Evolutionary conservation across 2,113 vertebrate genomes (phyloP), one percentile per base, ranked within the genome.

Genomic region (Monarcha castaneiventris): DNA sequence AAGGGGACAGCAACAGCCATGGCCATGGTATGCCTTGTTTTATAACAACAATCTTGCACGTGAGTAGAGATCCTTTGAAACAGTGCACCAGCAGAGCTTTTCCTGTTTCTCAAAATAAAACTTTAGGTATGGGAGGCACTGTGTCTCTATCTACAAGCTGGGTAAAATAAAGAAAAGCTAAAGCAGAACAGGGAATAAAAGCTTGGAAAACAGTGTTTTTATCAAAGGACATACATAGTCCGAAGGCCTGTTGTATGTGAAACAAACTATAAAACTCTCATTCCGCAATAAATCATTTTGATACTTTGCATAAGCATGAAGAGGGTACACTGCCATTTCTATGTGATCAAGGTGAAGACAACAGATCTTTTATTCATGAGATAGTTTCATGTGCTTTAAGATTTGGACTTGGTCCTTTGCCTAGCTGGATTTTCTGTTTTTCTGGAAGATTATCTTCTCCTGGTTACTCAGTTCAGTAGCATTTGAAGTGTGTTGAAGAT

Each of bases 11-110:
- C 30, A 55, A 32, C 11, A 78, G 14, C 9, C 32, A 35, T 29
- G 32, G 23, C 32, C 59, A 21, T 49, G 15, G 4, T 46, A 8
- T 14, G 20, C 44, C 49, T 68, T 55, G 29, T 41, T 93, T 67
- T 63, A 35, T 32, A 76, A 43, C 2, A 76, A 3, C 16, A 67
- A 2, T 25, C 21, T 27, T 69, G 23, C 23, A 51, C 0, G 0
- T 10, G 10, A 64, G 4, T 15, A 17, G 13, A 51, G 5, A 30
- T 55, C 10, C 39, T 77, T 66, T 80, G 51, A 80, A 80, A 76
- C 29, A 13, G 30, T 66, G 23, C 9, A 26, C 5, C 30, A 71
- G 23, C 11, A 80, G 37, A 75, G 3, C 1, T 76, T 61, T 68
- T 62, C 10, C 7, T 46, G 7, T 58, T 75, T 66, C 68, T 66